These are phyloP conservation scores for Coenobita brevimanus DNA, from an alignment of 1,140 invertebrate genomes.

Conservation along the genomic window DNA sequence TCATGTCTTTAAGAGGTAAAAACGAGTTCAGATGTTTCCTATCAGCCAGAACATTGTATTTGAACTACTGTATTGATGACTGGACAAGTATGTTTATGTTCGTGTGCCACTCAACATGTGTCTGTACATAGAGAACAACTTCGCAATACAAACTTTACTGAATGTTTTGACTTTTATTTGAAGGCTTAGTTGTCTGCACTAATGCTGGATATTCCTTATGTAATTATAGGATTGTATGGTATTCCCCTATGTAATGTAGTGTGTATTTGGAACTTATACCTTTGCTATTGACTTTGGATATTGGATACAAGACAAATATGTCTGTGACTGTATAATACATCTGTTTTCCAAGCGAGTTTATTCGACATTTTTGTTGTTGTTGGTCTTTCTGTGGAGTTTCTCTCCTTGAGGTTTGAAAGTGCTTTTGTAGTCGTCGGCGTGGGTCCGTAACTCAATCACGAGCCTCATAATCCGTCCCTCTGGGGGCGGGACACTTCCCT, in stretches of 20 bases:
- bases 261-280: too few relatives aligned
- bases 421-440: conserved; percentile 53
- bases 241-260: too few relatives aligned
- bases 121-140: conserved; percentile 69
- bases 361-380: conserved; percentile 34
- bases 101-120: conserved; percentile 64
- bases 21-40: conserved; percentile 63
- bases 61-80: conserved; percentile 59
- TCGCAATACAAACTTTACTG: conserved; percentile 70
- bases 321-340: conserved; percentile 26
- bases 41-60: conserved; percentile 59
- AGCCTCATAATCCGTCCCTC: conserved; percentile 65
- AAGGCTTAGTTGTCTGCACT: not conserved
- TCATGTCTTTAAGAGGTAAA: conserved; percentile 56
- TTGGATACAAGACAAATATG: conserved; percentile 20
- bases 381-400: conserved; percentile 33
- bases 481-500: conserved; percentile 58
- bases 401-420: conserved; percentile 40
- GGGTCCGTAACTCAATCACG: conserved; percentile 60
- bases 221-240: too few relatives aligned
- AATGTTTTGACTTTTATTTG: conserved; percentile 59
- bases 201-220: too few relatives aligned
- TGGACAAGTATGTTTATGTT: conserved; percentile 65
- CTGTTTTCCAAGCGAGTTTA: conserved; percentile 35
- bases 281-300: not conserved